Base-by-base conservation (phyloP, 2,888 invertebrate species). In the Lagria hirta region DNA sequence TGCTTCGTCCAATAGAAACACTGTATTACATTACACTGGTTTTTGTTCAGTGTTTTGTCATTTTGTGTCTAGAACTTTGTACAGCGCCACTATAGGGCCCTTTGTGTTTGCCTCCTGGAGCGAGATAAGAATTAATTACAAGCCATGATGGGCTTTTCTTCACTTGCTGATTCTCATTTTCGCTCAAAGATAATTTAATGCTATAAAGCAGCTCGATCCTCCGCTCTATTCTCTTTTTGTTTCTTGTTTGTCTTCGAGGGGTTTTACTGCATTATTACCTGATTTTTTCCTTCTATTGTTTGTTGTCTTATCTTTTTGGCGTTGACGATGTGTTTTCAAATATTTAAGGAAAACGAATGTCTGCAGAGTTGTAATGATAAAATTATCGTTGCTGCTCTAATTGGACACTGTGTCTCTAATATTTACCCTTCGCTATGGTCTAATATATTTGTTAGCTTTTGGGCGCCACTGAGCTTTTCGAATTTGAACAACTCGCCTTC, bases 111-210 rank as follows among this genome's bases (percentile, higher is more conserved):
- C 54, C 68, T 72, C 63, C 62, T 68, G 68, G 62, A 69, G 71
- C 69, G 69, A 70, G 73, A 73, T 73, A 73, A 73, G 73, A 73
- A 73, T 73, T 73, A 73, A 73, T 73, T 73, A 73, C 70, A 64
- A 71, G 67, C 69, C 67, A 62, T 64, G 68, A 68, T 67, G 63
- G 57, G 46, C 55, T 64, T 64, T 72, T 70, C 67, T 71, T 69
- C 65, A 36, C 65, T 62, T 54, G 51, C 61, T 60, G 65, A 64
- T 62, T 66, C 66, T 63, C 68, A 65, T 68, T 69, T 66, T 63
- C 63, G 58, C 58, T 64, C 59, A 58, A 59, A 68, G 66, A 68
- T 68, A 67, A 69, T 70, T 70, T 69, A 69, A 70, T 70, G 69
- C 61, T 61, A 8, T n/a, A n/a, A n/a, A n/a, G n/a, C n/a, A 30